Evolutionary conservation across 2,797 vertebrate genomes (phyloP).

Genomic region (Molossus molossus): DNA sequence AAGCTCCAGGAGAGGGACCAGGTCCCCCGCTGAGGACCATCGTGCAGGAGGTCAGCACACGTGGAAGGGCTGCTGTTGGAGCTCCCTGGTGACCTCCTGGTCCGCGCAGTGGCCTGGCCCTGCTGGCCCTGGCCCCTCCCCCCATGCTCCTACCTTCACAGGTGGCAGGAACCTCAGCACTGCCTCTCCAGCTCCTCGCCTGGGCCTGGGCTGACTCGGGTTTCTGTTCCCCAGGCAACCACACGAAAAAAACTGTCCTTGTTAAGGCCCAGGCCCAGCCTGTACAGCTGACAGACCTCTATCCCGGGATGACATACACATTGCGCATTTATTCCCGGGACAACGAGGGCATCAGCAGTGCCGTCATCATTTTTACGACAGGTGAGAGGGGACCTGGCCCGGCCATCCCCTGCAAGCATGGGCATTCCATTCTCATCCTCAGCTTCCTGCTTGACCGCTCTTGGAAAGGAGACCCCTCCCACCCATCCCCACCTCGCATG

Average conservation of each 20-base stretch:
- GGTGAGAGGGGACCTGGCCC: conserved; percentile 94
- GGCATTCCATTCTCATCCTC: conserved; percentile 77
- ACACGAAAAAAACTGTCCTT: conserved; percentile 93
- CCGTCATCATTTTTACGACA: conserved; percentile 96
- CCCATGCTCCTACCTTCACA: conserved; percentile 19
- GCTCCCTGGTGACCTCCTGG: not conserved
- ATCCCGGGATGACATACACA: conserved; percentile 95
- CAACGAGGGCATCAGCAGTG: conserved; percentile 95
- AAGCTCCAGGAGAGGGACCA: not conserved
- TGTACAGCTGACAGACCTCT: conserved; percentile 95
- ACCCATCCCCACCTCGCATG: conserved; percentile 80
- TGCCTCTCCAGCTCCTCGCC: conserved; percentile 77
- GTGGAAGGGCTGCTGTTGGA: not conserved
- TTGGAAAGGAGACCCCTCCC: conserved; percentile 72
- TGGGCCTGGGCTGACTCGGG: conserved; percentile 93
- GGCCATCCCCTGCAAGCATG: conserved; percentile 78
- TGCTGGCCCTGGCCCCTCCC: not conserved
- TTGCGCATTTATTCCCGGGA: conserved; percentile 97
- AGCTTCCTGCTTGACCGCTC: conserved; percentile 75
- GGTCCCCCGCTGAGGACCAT: not conserved
- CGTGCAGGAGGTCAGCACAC: rapidly evolving
- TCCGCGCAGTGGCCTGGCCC: not conserved
- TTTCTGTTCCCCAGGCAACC: conserved; percentile 98
- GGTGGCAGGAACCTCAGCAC: conserved; percentile 58
- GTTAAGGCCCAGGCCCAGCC: conserved; percentile 93